Conservation (phyloP, 2,113 vertebrate species). For the Mola mola region DNA sequence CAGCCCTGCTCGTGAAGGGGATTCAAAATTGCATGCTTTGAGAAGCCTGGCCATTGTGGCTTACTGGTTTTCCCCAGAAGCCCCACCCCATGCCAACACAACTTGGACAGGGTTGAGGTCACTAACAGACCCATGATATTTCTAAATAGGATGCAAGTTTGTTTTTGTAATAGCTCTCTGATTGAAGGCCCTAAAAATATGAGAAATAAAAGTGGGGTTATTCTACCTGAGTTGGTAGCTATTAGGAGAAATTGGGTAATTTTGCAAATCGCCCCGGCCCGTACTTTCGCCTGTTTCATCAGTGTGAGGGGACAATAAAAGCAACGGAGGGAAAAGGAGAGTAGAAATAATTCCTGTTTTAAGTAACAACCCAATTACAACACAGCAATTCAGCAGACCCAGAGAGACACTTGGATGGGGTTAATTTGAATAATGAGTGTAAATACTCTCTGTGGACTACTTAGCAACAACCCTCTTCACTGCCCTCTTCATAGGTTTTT, state of each 20-base stretch:
- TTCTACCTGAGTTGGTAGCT: constrained; percentile 22
- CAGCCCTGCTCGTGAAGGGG: constrained; percentile 49
- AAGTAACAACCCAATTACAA: constrained; percentile 63
- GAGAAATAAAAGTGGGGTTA: constrained; percentile 16
- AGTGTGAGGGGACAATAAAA: constrained; percentile 49
- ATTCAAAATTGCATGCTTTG: constrained; percentile 70
- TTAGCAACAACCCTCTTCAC: constrained; percentile 52
- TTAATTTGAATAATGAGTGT: constrained; percentile 76
- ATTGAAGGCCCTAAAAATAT: constrained; percentile 28
- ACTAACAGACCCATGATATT: constrained; percentile 19
- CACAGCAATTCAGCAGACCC: constrained; percentile 44
- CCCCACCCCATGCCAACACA: constrained; percentile 32
- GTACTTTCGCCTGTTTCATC: constrained; percentile 39
- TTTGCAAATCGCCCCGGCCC: constrained; percentile 43
- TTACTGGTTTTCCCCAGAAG: constrained; percentile 40
- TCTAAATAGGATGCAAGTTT: constrained; percentile 29
- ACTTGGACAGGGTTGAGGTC: constrained; percentile 26
- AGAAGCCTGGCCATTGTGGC: constrained; percentile 63
- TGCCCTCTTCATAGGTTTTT: constrained; percentile 55
- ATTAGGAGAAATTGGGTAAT: constrained; percentile 41
- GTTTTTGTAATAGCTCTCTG: constrained; percentile 33
- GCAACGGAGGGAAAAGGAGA: constrained; percentile 28
- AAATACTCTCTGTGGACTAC: constrained; percentile 63
- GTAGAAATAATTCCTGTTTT: constrained; percentile 55
- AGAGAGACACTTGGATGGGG: constrained; percentile 65